Evolutionary conservation across 2,113 vertebrate species (phyloP), one percentile per base, ranked within the genome.

Genomic region (Triplophysa rosa): DNA sequence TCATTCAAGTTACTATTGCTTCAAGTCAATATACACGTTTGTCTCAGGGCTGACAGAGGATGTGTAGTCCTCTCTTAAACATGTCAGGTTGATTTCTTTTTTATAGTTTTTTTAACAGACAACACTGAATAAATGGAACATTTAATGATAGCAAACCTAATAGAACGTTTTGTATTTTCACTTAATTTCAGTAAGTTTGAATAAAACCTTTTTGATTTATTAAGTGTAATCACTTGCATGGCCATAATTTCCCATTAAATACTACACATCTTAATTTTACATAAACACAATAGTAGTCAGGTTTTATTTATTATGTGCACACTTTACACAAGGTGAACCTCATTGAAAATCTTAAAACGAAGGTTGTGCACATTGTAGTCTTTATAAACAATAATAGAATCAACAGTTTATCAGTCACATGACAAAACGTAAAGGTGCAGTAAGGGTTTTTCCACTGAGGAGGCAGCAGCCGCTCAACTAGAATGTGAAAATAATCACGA

Each of bases 1-100:
- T 63, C 40, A 19, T 19, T 16, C 61, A 78, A 29, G 26, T 29
- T 29, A 47, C 40, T 80, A 67, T 79, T 85, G 81, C 80, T 84
- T 70, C 42, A 73, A 37, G 33, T 37, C 33, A 37, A 37, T 37
- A 37, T 37, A 8, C 33, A 56, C 29, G 14, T 84, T 84, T 84
- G 66, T 74, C 8, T 65, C 19, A 10, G 40, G 61, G 56, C 62
- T 63, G 63, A 71, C 59, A n/a, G 64, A n/a, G 64, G 19, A 40
- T 19, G 16, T 19, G 17, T 19, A 16, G 3, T n/a, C 52, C 16
- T 19, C 52, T 19, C 17, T 6, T 19, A 56, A 17, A 49, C 16
- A 9, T 67, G 12, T 67, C 40, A 47, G 42, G 24, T 45, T 67
- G 40, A 45, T 67, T 40, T 66, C 12, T 13, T 67, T 42, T 42